phyloP scores from a whole-genome alignment of 2,888 invertebrate genomes.

The Incurvaria masculella region DNA sequence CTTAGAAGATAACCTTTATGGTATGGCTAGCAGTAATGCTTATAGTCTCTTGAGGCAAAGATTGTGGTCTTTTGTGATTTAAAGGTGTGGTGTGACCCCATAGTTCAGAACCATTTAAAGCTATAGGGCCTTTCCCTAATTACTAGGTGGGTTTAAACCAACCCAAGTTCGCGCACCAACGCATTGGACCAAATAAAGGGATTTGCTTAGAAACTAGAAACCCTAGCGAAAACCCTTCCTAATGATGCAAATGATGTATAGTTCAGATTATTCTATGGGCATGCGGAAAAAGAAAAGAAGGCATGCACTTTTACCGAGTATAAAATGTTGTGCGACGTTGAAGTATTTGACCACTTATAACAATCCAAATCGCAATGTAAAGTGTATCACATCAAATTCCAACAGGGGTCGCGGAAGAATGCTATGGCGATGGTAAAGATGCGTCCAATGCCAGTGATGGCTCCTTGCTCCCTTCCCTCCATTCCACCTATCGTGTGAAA shows the following conservation, averaged over 20 bases:
- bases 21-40: too few relatives aligned
- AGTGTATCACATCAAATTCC: slow-evolving; percentile 6
- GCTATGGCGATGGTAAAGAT: slow-evolving; percentile 23
- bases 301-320: background rate
- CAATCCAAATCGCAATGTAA: background rate
- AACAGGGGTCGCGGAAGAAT: slow-evolving; percentile 23
- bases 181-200: background rate
- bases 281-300: background rate
- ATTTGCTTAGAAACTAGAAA: background rate
- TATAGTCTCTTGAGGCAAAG: too few relatives aligned
- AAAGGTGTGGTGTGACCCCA: too few relatives aligned
- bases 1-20: too few relatives aligned
- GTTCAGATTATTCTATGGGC: background rate
- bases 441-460: too few relatives aligned
- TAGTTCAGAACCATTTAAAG: too few relatives aligned
- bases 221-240: background rate
- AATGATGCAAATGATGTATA: background rate
- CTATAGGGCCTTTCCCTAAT: too few relatives aligned
- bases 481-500: too few relatives aligned
- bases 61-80: too few relatives aligned
- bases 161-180: too few relatives aligned
- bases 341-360: background rate
- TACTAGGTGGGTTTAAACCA: too few relatives aligned
- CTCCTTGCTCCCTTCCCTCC: too few relatives aligned
- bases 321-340: background rate